Conservation (phyloP, 35 echinoderm and acorn worm species). For the Nesometra sesokonis region DNA sequence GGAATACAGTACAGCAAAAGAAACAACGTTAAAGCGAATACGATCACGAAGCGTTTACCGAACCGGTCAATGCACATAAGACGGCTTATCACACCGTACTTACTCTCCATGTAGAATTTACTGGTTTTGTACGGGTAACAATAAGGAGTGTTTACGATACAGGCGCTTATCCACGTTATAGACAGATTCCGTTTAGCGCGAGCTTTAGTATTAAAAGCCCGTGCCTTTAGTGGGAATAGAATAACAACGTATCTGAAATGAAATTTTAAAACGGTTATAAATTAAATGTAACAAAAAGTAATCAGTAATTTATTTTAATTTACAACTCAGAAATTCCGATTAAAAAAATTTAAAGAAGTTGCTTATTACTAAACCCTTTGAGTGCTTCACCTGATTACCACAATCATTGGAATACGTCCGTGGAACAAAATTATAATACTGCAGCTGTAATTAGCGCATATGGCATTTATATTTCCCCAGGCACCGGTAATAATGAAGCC, state of each 20-base stretch:
- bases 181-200: constrained; percentile 54
- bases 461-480: too few relatives aligned
- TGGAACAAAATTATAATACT: too few relatives aligned
- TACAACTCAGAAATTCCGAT: too few relatives aligned
- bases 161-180: constrained; percentile 53
- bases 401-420: too few relatives aligned
- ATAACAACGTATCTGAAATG: constrained; percentile 81
- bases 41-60: not conserved
- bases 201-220: constrained; percentile 70
- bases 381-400: too few relatives aligned
- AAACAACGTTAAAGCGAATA: constrained; percentile 18
- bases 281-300: too few relatives aligned
- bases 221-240: constrained; percentile 64
- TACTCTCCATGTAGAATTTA: constrained; percentile 39
- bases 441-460: too few relatives aligned
- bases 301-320: too few relatives aligned
- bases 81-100: constrained; percentile 53
- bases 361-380: too few relatives aligned
- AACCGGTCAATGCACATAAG: constrained; percentile 27
- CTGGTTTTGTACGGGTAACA: constrained; percentile 45
- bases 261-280: not conserved
- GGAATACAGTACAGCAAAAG: constrained; percentile 58
- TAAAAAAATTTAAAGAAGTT: too few relatives aligned
- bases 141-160: constrained; percentile 58
- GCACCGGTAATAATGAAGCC: too few relatives aligned